phyloP scores from a whole-genome alignment of 2,113 vertebrate genomes.

The Gallinago jamesoni region DNA sequence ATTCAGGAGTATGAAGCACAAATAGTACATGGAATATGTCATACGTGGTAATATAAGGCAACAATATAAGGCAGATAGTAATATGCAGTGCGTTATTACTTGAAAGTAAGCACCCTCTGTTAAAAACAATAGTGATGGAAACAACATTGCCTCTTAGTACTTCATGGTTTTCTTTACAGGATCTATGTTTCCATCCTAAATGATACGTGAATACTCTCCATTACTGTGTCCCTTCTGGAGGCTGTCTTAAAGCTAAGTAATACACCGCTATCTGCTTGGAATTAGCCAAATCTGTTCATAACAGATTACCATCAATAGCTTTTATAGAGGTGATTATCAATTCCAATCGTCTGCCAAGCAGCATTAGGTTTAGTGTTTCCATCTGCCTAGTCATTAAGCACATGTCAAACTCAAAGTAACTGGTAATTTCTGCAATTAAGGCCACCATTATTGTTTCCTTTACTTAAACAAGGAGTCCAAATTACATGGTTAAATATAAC shows the following conservation, averaged over 20 bases:
- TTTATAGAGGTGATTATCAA: conserved; percentile 61
- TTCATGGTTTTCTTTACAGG: neutral
- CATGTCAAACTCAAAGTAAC: conserved; percentile 77
- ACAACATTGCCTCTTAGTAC: neutral
- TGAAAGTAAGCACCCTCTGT: neutral
- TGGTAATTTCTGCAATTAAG: conserved; percentile 85
- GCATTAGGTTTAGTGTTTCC: conserved; percentile 76
- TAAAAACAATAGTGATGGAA: neutral
- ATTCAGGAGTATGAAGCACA: neutral
- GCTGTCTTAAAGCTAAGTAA: neutral
- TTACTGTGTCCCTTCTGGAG: neutral
- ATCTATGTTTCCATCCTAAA: neutral
- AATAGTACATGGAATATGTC: accelerated
- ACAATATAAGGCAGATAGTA: neutral
- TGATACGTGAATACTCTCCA: neutral
- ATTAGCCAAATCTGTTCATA: conserved; percentile 37
- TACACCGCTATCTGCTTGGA: conserved; percentile 37
- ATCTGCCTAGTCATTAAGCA: conserved; percentile 75
- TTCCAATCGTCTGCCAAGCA: conserved; percentile 72
- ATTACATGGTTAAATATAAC: conserved; percentile 76
- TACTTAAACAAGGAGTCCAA: conserved; percentile 75
- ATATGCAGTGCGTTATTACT: neutral
- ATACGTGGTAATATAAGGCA: accelerated
- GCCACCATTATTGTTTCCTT: conserved; percentile 84
- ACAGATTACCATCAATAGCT: conserved; percentile 62